Evolutionary conservation across 2,888 invertebrate species (phyloP).

Genomic region (Drosophila anceps): DNA sequence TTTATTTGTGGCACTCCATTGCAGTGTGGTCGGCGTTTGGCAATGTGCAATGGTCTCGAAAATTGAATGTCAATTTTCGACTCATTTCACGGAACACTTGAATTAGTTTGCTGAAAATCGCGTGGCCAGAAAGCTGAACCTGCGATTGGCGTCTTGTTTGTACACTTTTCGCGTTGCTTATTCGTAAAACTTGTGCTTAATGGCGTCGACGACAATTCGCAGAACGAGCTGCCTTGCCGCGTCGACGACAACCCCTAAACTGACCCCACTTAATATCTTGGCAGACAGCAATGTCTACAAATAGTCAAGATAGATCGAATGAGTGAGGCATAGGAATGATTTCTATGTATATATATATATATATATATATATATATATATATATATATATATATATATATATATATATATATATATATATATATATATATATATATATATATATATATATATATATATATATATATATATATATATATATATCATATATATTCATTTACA

Average conservation of each 20-base stretch:
- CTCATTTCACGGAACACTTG: conserved; percentile 84
- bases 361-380: no score
- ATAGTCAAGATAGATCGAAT: neutral
- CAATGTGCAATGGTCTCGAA: conserved; percentile 82
- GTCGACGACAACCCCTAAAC: neutral
- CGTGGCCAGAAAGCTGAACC: conserved; percentile 5
- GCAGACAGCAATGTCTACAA: neutral
- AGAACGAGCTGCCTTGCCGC: neutral
- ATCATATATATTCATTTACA: no score
- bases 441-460: neutral
- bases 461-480: neutral
- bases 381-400: neutral
- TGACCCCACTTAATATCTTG: conserved; percentile 4
- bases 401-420: no score
- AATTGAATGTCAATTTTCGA: conserved; percentile 84
- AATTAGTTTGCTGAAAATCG: conserved; percentile 64
- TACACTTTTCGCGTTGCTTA: conserved; percentile 58
- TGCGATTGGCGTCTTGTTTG: conserved; percentile 32
- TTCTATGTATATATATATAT: neutral
- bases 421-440: no score
- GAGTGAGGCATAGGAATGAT: neutral
- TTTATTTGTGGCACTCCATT: conserved; percentile 17
- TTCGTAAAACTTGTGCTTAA: conserved; percentile 60
- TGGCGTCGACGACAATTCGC: conserved; percentile 51
- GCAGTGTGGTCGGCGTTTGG: conserved; percentile 19